Percentiles rank a stretch among this genome's conserved stretches.
Conservation (phyloP, 92 coral and sea anemone species). For the Parazoanthus atlanticus region DNA sequence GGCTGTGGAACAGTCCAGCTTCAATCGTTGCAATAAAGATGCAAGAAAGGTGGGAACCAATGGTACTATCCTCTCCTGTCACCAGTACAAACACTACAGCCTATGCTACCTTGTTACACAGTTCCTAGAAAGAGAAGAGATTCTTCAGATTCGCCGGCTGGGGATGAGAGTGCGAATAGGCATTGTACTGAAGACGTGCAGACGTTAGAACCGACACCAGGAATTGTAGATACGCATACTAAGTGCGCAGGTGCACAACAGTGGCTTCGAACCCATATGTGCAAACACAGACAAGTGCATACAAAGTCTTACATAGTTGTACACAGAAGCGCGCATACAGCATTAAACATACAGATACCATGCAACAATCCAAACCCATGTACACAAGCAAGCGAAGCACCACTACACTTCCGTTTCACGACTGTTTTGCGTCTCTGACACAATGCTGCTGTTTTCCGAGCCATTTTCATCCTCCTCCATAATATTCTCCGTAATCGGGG, state of each 20-base stretch:
- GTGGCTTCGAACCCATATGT: neutral
- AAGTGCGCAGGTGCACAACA: neutral
- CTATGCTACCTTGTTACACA: too few relatives aligned
- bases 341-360: neutral
- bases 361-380: neutral
- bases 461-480: slow-evolving; percentile 91
- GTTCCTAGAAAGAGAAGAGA: neutral
- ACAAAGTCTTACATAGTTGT: neutral
- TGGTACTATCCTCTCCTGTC: neutral
- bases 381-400: neutral
- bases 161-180: neutral
- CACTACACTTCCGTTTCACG: slow-evolving; percentile 29
- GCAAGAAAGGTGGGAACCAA: neutral
- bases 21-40: neutral
- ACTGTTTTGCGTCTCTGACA: slow-evolving; percentile 28
- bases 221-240: neutral
- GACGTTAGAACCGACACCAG: neutral
- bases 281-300: neutral
- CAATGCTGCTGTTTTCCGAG: slow-evolving; percentile 75
- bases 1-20: neutral
- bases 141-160: neutral
- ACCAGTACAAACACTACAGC: neutral
- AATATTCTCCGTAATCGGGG: slow-evolving; percentile 68
- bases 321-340: neutral
- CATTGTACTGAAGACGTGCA: neutral